Percentiles rank a stretch among this genome's conserved stretches.
phyloP scores from a whole-genome alignment of 2,113 vertebrate genomes.

The Trichomycterus rosablanca region DNA sequence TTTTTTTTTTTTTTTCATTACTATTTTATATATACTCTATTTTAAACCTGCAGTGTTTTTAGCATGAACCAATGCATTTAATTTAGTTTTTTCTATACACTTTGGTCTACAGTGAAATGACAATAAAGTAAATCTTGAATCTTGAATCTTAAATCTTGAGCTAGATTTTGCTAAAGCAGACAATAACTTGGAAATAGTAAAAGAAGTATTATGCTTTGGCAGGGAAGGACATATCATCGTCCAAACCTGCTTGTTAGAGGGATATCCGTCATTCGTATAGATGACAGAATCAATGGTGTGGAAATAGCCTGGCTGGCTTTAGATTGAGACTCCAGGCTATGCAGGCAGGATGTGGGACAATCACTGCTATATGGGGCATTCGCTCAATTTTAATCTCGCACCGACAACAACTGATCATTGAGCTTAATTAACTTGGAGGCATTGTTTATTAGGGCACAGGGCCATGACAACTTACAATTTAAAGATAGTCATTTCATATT shows the following conservation, averaged over 20 bases:
- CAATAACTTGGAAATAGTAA: constrained; percentile 10
- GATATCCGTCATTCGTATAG: constrained; percentile 72
- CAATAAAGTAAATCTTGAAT: no score
- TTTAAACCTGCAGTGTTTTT: no score
- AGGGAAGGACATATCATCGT: constrained; percentile 45
- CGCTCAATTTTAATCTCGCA: constrained; percentile 77
- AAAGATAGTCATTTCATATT: constrained; percentile 41
- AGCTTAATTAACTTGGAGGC: constrained; percentile 69
- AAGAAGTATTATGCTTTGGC: constrained; percentile 23
- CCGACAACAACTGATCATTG: constrained; percentile 66
- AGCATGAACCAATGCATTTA: no score
- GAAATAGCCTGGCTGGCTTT: constrained; percentile 71
- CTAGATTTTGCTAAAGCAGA: constrained; percentile 3
- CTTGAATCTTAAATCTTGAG: no score
- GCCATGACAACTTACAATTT: constrained; percentile 38
- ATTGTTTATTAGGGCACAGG: constrained; percentile 60
- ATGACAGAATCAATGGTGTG: constrained; percentile 77
- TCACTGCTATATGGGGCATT: constrained; percentile 71
- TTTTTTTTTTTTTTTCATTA: no score
- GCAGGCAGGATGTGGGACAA: constrained; percentile 64
- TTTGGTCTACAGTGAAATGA: no score
- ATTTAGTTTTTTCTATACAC: no score
- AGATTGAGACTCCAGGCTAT: constrained; percentile 74
- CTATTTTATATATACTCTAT: no score
- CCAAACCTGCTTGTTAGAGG: constrained; percentile 62